Percentiles rank a stretch among this genome's conserved stretches.
phyloP scores from a whole-genome alignment of 2,888 invertebrate genomes.

The Oscheius onirici region DNA sequence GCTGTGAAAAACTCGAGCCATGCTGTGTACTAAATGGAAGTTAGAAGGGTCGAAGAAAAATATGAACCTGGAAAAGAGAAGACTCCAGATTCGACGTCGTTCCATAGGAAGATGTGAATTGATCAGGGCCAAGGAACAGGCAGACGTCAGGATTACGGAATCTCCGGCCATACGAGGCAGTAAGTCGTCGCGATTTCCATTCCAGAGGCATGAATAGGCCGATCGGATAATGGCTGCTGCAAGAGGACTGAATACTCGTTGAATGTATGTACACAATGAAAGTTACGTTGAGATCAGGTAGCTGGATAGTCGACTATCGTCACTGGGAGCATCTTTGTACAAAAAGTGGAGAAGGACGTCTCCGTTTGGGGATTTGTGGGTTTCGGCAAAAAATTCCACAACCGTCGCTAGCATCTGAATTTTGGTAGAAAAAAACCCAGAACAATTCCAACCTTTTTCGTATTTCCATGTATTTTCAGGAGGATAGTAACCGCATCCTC shows the following conservation, averaged over 20 bases:
- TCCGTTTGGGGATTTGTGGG: not conserved
- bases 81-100: slow-evolving; percentile 50
- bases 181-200: not conserved
- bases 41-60: not conserved
- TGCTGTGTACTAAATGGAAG: slow-evolving; percentile 35
- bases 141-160: not conserved
- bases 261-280: not conserved
- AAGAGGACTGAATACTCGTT: slow-evolving; percentile 11
- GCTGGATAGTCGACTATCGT: slow-evolving; percentile 14
- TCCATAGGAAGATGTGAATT: slow-evolving; percentile 49
- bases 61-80: slow-evolving; percentile 50
- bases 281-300: slow-evolving; percentile 16
- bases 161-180: slow-evolving; percentile 11
- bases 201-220: slow-evolving; percentile 4
- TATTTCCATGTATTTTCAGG: slow-evolving; percentile 12
- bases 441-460: not conserved
- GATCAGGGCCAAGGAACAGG: slow-evolving; percentile 16
- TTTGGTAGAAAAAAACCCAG: not conserved
- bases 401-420: not conserved
- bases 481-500: slow-evolving; percentile 17
- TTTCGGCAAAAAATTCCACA: not conserved
- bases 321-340: slow-evolving; percentile 21
- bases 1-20: slow-evolving; percentile 58
- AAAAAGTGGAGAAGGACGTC: slow-evolving; percentile 6
- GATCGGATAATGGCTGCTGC: not conserved